These are phyloP conservation scores for Lepus europaeus DNA, from an alignment of 2,113 vertebrate species.

Conservation along the genomic window DNA sequence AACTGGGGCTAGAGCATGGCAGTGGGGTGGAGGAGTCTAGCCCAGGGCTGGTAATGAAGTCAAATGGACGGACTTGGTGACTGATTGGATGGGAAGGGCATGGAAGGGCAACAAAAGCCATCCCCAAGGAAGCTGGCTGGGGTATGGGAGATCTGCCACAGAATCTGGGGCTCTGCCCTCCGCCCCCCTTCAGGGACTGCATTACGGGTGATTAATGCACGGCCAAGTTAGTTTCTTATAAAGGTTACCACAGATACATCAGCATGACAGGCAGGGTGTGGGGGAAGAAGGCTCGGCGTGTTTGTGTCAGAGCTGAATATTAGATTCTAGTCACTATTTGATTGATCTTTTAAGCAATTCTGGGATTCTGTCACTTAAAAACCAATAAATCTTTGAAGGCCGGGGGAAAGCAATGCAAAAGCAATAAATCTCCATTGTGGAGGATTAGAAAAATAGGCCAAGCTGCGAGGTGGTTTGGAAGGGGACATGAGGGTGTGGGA, in stretches of 20 bases:
- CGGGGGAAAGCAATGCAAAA: constrained; percentile 80
- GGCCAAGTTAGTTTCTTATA: constrained; percentile 73
- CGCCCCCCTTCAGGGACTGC: constrained; percentile 7
- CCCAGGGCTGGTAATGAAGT: neutral
- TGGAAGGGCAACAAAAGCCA: neutral
- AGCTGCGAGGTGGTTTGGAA: neutral
- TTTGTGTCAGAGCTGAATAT: constrained; percentile 76
- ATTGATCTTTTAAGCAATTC: constrained; percentile 79
- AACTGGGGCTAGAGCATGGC: neutral
- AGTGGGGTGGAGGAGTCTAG: neutral
- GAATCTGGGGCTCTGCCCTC: neutral
- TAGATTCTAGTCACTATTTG: constrained; percentile 79
- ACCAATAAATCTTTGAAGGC: constrained; percentile 84
- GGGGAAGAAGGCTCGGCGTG: constrained; percentile 44
- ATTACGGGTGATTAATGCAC: constrained; percentile 70
- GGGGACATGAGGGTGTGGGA: neutral
- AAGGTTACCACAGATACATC: constrained; percentile 79
- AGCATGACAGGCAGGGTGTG: constrained; percentile 71
- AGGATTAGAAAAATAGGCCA: constrained; percentile 73
- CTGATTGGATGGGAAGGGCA: neutral
- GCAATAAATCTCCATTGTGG: constrained; percentile 81
- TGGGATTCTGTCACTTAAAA: constrained; percentile 84
- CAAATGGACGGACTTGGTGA: neutral
- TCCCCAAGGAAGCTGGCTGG: neutral
- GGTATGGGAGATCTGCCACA: neutral